Percentiles rank a stretch among this genome's conserved stretches.
Evolutionary conservation across 2,797 vertebrate species (phyloP).

Genomic region (Etheostoma nigrum): DNA sequence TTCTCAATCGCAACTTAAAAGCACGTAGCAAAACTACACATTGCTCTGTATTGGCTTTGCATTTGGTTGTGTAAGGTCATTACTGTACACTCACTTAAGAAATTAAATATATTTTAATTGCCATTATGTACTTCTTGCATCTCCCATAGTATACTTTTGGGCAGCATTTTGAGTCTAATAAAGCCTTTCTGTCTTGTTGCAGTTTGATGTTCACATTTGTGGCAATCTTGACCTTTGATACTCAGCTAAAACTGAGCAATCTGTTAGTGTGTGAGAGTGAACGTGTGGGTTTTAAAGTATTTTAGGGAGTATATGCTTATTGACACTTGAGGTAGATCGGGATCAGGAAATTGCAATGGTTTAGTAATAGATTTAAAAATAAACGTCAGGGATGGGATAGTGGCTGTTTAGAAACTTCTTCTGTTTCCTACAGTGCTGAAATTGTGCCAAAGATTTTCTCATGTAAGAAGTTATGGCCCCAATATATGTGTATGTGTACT

Average conservation of each 20-base stretch:
- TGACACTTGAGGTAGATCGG: not conserved
- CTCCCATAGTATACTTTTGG: not conserved
- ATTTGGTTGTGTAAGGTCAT: conserved; percentile 6
- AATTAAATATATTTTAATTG: conserved; percentile 25
- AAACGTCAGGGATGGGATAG: not conserved
- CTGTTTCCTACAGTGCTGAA: not conserved
- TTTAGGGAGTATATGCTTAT: not conserved
- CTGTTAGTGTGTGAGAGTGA: too few relatives aligned
- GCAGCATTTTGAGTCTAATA: not conserved
- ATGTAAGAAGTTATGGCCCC: not conserved
- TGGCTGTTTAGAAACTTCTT: not conserved
- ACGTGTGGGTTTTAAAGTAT: not conserved
- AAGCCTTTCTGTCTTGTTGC: not conserved
- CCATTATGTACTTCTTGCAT: conserved; percentile 2
- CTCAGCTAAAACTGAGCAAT: not conserved
- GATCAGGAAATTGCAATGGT: not conserved
- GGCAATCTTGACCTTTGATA: not conserved
- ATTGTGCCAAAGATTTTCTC: not conserved
- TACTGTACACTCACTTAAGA: conserved; percentile 13
- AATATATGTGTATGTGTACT: not conserved
- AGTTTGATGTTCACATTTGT: conserved; percentile 10
- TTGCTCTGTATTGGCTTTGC: conserved; percentile 1
- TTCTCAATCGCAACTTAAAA: conserved; percentile 31
- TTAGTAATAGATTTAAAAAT: not conserved
- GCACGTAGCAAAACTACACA: conserved; percentile 15